Base-by-base conservation (phyloP, 2,888 invertebrate species). In the Eurytoma adleriae region DNA sequence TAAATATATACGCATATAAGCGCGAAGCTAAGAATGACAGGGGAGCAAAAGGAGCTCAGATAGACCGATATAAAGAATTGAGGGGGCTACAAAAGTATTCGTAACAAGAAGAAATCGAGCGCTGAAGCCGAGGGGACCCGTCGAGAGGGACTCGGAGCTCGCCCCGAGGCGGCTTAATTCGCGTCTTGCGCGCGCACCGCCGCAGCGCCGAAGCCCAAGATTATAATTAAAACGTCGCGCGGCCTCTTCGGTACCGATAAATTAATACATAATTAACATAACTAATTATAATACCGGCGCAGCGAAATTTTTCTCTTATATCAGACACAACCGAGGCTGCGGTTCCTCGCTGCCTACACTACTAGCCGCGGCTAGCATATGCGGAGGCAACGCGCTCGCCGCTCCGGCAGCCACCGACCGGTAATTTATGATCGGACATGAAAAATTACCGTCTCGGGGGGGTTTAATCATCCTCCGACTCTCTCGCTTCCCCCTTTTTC, bases 241-340 rank as follows among this genome's bases (percentile, higher is more conserved):
- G 87, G 40, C 40, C 82, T 84, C 85, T 81, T 84, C 85, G 84
- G 89, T 85, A 89, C 89, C 40, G 88, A 89, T 90, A 89, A 89
- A 90, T 90, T 89, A 89, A 90, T 89, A 88, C 88, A 88, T 89
- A 90, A 90, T 90, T 90, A 90, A 89, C 90, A 89, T 89, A 89
- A 89, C 90, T 90, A 89, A 90, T 90, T 90, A 90, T 90, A 89
- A 90, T 90, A 90, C 89, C 86, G 86, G 78, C 10, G 86, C 86
- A 85, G 84, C 87, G 40, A 81, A 88, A 88, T 88, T 89, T 89
- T 88, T 89, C 87, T 89, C 77, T 74, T 87, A 87, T 86, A 50
- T n/a, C 57, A n/a, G 54, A 54, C 70, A 18, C 48, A 40, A 64
- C 64, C 48, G 64, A 40, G 86, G 85, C 71, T 75, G 62, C 66